Base-by-base conservation (phyloP, 1,140 invertebrate species). In the Magallana ariakensis region DNA sequence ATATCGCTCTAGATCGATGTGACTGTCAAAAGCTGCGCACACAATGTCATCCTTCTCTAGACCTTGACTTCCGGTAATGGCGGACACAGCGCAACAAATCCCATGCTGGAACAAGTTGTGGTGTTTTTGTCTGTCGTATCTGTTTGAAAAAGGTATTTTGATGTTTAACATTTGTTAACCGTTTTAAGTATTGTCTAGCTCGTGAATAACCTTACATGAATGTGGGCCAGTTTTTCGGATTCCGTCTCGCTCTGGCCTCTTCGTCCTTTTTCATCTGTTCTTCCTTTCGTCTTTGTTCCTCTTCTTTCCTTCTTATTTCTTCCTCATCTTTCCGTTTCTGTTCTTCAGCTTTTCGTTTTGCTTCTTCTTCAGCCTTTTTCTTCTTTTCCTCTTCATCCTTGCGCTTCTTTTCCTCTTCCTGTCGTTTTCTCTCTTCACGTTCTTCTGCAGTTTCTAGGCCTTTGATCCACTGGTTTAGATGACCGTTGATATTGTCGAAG, bases 231-330 rank as follows among this genome's bases (percentile, higher is more conserved):
- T 81, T 81, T 10, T 81, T 54, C 0, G 80, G 80, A 81, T 81
- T 81, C 19, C 46, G 19, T 81, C 80, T 81, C 16, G 46, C 33
- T 16, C 33, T 54, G 13, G 46, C 80, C 54, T 56, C 54, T 26
- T 81, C 80, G 0, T 56, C 46, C n/a, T 55, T 53, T 19, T 81
- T 56, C 80, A 7, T 81, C 33, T 81, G 46, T 81, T 54, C 46
- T 81, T 81, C 54, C 33, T 53, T 46, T 0, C 54, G 46, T 56
- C 80, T 53, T 70, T 26, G 22, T 26, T 70, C 66, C 54, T 81
- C 80, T 46, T 81, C 80, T 54, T 81, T 81, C 33, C 80, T 81
- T 81, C 80, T 33, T 53, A 54, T 56, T 9, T 81, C 80, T 19
- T 81, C 80, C 15, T 81, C 80, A 19, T 81, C 80, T 81, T 81